Evolutionary conservation across 2,797 vertebrate species (phyloP).

Genomic region (Chiroxiphia lanceolata): DNA sequence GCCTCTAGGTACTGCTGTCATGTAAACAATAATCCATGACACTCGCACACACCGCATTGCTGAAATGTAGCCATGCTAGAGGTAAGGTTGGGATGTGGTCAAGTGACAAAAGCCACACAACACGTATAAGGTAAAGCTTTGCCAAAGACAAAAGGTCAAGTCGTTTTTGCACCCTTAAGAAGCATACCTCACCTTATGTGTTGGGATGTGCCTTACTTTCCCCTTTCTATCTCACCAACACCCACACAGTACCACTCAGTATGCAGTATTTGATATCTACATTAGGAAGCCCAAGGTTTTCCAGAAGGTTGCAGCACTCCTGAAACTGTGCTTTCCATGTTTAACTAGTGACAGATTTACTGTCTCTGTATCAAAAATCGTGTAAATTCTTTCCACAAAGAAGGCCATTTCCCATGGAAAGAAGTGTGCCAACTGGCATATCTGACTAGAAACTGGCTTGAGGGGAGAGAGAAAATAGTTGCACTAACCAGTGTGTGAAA

Average conservation of each 20-base stretch:
- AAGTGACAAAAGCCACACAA: conserved; percentile 24
- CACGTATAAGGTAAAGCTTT: background rate
- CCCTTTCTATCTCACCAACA: background rate
- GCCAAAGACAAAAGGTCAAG: background rate
- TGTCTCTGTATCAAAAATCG: background rate
- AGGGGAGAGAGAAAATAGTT: background rate
- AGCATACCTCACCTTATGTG: background rate
- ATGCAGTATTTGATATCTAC: background rate
- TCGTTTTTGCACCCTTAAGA: background rate
- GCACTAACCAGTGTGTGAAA: background rate
- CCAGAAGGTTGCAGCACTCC: background rate
- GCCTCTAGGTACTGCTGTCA: background rate
- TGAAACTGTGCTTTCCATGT: background rate
- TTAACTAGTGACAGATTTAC: background rate
- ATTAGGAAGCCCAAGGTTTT: background rate
- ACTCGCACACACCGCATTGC: background rate
- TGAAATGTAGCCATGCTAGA: background rate
- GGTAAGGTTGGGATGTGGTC: background rate
- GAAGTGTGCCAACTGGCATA: background rate
- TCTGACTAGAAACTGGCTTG: background rate
- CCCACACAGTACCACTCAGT: background rate
- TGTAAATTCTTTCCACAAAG: background rate
- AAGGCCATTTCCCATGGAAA: background rate
- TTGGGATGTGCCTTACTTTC: background rate
- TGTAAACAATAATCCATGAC: background rate